phyloP scores from a whole-genome alignment of 2,888 invertebrate genomes.

The Drosophila diplacantha region DNA sequence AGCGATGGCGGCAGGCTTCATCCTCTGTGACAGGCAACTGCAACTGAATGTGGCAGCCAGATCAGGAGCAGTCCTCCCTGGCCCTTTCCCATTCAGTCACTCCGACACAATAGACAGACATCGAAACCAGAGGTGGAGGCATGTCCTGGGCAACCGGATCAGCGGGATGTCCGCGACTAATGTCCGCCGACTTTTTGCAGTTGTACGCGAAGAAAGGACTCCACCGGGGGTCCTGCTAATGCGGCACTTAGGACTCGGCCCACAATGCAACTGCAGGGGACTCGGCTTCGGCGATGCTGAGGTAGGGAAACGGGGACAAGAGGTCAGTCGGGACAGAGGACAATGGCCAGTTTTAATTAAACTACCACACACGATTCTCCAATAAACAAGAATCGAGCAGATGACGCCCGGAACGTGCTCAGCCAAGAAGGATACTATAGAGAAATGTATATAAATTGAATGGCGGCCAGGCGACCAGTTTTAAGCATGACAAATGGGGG shows the following conservation, averaged over 20 bases:
- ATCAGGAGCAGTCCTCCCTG: conserved; percentile 10
- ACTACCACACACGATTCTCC: conserved; percentile 43
- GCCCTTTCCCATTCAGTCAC: background rate
- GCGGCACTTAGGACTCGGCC: conserved; percentile 30
- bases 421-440: background rate
- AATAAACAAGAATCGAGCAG: conserved; percentile 43
- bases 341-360: conserved; percentile 60
- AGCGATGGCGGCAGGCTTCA: background rate
- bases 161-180: conserved; percentile 55
- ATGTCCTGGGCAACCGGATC: conserved; percentile 42
- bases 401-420: conserved; percentile 36
- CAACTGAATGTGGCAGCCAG: conserved; percentile 18
- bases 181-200: conserved; percentile 33
- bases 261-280: conserved; percentile 37
- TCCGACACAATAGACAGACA: conserved; percentile 36
- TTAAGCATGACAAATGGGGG: conserved; percentile 35
- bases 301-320: background rate
- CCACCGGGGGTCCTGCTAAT: conserved; percentile 27
- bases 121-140: conserved; percentile 10
- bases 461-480: conserved; percentile 1
- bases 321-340: conserved; percentile 28
- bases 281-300: background rate
- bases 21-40: background rate
- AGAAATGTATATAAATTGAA: background rate
- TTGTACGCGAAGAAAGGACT: conserved; percentile 25